Evolutionary conservation across 30 jellyfish, hydroid and myxozoan species (phyloP).

Genomic region (Cassiopea andromeda): DNA sequence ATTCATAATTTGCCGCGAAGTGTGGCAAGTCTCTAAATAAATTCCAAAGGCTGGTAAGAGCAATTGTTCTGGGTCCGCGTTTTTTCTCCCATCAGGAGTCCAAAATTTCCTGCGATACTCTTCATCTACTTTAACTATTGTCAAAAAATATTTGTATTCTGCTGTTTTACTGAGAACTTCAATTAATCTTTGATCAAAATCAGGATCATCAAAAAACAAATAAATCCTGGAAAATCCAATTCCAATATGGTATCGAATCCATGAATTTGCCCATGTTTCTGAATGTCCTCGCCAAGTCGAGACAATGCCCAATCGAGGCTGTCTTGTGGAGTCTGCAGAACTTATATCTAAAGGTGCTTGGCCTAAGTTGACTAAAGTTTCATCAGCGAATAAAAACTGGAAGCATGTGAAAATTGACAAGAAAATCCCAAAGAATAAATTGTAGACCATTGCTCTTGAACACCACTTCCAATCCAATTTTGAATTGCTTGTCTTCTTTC

Average conservation of each 20-base stretch:
- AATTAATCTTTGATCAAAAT: conserved; percentile 23
- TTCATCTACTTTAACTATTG: conserved; percentile 41
- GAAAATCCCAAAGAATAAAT: background rate
- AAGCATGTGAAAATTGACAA: background rate
- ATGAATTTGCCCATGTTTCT: conserved; percentile 69
- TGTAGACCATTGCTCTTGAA: background rate
- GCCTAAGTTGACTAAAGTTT: conserved; percentile 47
- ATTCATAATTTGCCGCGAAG: conserved; percentile 68
- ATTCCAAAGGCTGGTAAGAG: conserved; percentile 58
- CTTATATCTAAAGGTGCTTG: conserved; percentile 22
- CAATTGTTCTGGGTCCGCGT: conserved; percentile 52
- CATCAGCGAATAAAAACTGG: conserved; percentile 18
- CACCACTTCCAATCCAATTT: background rate
- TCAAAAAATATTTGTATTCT: conserved; percentile 28
- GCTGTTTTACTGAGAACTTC: conserved; percentile 22
- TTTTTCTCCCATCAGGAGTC: conserved; percentile 23
- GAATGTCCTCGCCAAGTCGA: conserved; percentile 76
- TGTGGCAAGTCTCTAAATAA: conserved; percentile 33
- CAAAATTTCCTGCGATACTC: conserved; percentile 49
- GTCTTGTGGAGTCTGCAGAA: conserved; percentile 8
- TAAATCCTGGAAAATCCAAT: conserved; percentile 65
- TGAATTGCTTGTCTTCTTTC: background rate
- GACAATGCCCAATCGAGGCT: conserved; percentile 28
- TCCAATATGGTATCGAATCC: conserved; percentile 70
- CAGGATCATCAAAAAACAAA: conserved; percentile 65